A percentile compares a stretch with the other conserved stretches of the same genome.
These are phyloP conservation scores for Campopleginae sp. DNA, from an alignment of 2,888 invertebrate genomes.

Conservation along the genomic window DNA sequence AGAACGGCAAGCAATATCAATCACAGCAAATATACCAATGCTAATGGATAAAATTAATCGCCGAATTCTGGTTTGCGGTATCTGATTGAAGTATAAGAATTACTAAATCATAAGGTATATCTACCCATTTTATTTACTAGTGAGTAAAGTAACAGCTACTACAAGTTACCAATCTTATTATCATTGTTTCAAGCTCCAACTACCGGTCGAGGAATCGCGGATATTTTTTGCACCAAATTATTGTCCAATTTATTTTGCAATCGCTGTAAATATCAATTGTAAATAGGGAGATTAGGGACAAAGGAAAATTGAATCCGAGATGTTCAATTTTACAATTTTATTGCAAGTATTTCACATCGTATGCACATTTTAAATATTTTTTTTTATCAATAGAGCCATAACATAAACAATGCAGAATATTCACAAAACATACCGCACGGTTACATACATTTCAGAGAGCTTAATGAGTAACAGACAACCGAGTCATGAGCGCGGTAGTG, in stretches of 20 bases:
- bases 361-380: conserved; percentile 5
- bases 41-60: conserved; percentile 21
- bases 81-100: conserved; percentile 19
- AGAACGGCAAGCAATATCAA: conserved; percentile 19
- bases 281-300: neutral
- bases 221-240: conserved; percentile 4
- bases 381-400: neutral
- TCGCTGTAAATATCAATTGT: conserved; percentile 9
- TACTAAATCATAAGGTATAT: conserved; percentile 14
- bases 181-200: conserved; percentile 3
- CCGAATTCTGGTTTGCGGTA: conserved; percentile 22
- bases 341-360: neutral
- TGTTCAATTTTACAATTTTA: conserved; percentile 2
- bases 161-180: conserved; percentile 13
- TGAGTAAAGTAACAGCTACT: conserved; percentile 25
- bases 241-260: conserved; percentile 1
- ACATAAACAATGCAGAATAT: neutral
- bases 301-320: neutral
- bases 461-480: conserved; percentile 8
- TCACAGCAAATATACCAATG: conserved; percentile 27
- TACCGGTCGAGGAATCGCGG: neutral
- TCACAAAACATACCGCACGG: conserved; percentile 9
- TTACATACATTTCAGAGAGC: neutral
- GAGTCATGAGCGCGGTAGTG: conserved; percentile 23
- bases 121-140: conserved; percentile 17